Evolutionary conservation across 2,888 invertebrate genomes (phyloP).

Genomic region (Hylaea fasciaria): DNA sequence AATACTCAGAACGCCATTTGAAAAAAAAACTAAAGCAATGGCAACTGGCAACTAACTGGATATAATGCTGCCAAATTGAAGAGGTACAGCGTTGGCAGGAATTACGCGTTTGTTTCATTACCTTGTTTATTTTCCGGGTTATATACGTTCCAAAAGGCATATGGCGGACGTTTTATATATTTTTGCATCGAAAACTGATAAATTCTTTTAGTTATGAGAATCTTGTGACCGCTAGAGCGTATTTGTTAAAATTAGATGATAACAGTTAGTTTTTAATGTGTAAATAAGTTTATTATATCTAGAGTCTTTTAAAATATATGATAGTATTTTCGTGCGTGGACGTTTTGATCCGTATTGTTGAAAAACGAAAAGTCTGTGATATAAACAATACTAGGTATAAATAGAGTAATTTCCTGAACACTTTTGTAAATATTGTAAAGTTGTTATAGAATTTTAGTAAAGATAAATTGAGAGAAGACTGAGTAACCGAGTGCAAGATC

Average conservation of each 20-base stretch:
- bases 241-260: constrained; percentile 83
- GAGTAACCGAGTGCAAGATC: constrained; percentile 75
- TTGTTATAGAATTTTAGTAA: constrained; percentile 81
- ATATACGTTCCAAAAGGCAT: constrained; percentile 83
- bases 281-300: constrained; percentile 83
- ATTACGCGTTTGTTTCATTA: constrained; percentile 28
- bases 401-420: constrained; percentile 81
- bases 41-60: constrained; percentile 67
- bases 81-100: constrained; percentile 32
- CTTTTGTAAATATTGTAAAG: constrained; percentile 83
- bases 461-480: constrained; percentile 82
- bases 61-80: constrained; percentile 63
- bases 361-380: constrained; percentile 87
- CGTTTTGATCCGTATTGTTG: constrained; percentile 85
- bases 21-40: constrained; percentile 66
- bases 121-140: constrained; percentile 55
- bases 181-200: constrained; percentile 85
- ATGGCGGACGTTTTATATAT: constrained; percentile 86
- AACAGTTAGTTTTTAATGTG: constrained; percentile 83
- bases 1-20: constrained; percentile 62
- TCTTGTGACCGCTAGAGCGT: constrained; percentile 83
- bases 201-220: constrained; percentile 85
- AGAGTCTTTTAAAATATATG: constrained; percentile 82
- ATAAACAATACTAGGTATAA: constrained; percentile 83
- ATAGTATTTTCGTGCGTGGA: constrained; percentile 84